Evolutionary conservation across 2,797 vertebrate species (phyloP), one percentile per base, ranked within the genome.

Genomic region (Ceryle rudis): DNA sequence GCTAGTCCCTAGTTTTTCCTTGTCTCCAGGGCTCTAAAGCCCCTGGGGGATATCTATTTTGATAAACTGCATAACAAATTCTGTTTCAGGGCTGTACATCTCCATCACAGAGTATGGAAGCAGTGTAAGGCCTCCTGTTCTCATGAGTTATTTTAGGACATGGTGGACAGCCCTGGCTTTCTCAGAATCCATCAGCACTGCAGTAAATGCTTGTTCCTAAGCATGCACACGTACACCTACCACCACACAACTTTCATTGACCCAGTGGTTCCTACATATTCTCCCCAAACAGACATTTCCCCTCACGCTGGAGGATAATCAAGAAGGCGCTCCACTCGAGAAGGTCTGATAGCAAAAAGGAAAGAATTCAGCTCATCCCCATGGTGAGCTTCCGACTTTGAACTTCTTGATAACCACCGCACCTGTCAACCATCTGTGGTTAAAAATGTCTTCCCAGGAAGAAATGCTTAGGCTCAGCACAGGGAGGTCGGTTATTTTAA

Each of bases 101-200:
- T 86, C 79, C 75, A 46, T 49, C 4, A 2, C 23, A 10, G 92
- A 62, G 52, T 41, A 79, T 20, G 77, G 86, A 77, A 88, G 35
- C 65, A 82, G 90, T 2, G 2, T 55, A 69, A 65, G 44, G 74
- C 73, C 14, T 81, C 81, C 95, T 95, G 82, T 95, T 97, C 97
- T 93, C 78, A 25, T 44, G 67, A 94, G 90, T 85, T 97, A 96
- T 96, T 95, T 88, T 31, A 18, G 95, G 95, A 91, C 54, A 57
- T 1, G 1, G 64, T 11, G 14, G 67, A 73, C 79, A 92, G 82
- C 57, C 69, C 33, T 74, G 81, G 46, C 77, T 97, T 94, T 96
- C 95, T 96, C 93, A 89, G 94, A 95, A 96, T 90, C 75, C 91
- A 73, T 62, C 92, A 90, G 52, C 14, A 1, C 47, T 12, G 0